Percentiles rank a stretch among this genome's conserved stretches.
Evolutionary conservation across 2,888 invertebrate genomes (phyloP).

Genomic region (Choristoneura rosaceana): DNA sequence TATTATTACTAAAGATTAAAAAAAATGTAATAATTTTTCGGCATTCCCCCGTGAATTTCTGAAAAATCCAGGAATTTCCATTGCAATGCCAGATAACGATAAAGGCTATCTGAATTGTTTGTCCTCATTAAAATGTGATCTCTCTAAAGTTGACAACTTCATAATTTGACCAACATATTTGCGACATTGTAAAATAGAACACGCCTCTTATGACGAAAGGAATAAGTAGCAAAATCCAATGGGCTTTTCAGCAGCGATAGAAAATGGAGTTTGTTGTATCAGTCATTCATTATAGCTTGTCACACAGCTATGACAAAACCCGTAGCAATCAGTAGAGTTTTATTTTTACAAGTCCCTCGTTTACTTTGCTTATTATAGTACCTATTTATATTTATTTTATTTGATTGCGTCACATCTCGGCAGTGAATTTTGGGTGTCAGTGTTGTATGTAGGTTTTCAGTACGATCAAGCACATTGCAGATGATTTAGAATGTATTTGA

Average conservation of each 20-base stretch:
- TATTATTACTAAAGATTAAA: no score
- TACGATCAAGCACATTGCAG: no score
- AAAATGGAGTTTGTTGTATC: conserved; percentile 11
- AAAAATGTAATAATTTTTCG: no score
- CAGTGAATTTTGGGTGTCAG: conserved; percentile 6
- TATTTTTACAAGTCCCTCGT: no score
- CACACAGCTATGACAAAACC: conserved; percentile 35
- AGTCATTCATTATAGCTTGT: conserved; percentile 38
- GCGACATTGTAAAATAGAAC: background rate
- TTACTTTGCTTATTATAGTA: no score
- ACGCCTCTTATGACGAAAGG: background rate
- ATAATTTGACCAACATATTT: conserved; percentile 34
- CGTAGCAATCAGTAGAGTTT: conserved; percentile 21
- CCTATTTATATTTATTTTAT: no score
- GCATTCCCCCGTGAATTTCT: no score
- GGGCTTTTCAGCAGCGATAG: background rate
- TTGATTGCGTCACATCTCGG: background rate
- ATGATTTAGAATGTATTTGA: no score
- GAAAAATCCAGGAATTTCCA: no score
- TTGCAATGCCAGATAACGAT: no score
- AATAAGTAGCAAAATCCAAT: background rate
- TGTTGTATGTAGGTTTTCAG: background rate
- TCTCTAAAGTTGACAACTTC: conserved; percentile 36
- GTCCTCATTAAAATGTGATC: conserved; percentile 36
- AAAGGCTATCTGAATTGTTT: conserved; percentile 12